phyloP scores from a whole-genome alignment of 2,113 vertebrate genomes.

The Puma concolor region DNA sequence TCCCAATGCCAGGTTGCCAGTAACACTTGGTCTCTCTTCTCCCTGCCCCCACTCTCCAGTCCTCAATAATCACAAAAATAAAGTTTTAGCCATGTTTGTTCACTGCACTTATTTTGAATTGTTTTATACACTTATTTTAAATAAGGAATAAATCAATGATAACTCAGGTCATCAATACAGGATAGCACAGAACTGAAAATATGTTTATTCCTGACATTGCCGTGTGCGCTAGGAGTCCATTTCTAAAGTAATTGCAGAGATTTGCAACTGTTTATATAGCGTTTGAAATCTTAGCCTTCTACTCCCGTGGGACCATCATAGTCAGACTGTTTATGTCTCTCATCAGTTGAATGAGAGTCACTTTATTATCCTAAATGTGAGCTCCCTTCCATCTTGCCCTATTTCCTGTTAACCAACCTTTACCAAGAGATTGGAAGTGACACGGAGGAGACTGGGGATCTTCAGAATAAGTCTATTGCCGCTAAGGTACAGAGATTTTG shows the following conservation, averaged over 20 bases:
- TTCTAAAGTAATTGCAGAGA: slow-evolving; percentile 33
- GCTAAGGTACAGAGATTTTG: neutral
- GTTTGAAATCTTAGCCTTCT: slow-evolving; percentile 63
- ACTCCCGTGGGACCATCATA: neutral
- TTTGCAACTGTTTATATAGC: slow-evolving; percentile 53
- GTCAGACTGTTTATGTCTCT: slow-evolving; percentile 66
- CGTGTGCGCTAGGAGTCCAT: neutral
- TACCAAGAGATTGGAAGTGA: slow-evolving; percentile 36
- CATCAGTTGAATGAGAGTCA: slow-evolving; percentile 12
- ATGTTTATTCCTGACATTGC: neutral
- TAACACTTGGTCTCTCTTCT: neutral
- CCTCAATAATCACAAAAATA: neutral
- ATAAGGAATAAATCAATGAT: neutral
- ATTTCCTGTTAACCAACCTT: slow-evolving; percentile 37
- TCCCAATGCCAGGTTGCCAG: neutral
- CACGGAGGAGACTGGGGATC: neutral
- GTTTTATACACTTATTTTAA: neutral
- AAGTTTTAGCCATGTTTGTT: neutral
- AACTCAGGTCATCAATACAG: neutral
- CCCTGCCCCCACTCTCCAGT: neutral
- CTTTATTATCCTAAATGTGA: slow-evolving; percentile 59
- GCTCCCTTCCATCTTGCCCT: neutral
- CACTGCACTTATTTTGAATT: neutral
- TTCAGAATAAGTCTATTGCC: neutral
- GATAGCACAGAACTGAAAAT: neutral